These are phyloP conservation scores for Conus canariensis DNA, from an alignment of 2,888 invertebrate genomes.

Conservation along the genomic window DNA sequence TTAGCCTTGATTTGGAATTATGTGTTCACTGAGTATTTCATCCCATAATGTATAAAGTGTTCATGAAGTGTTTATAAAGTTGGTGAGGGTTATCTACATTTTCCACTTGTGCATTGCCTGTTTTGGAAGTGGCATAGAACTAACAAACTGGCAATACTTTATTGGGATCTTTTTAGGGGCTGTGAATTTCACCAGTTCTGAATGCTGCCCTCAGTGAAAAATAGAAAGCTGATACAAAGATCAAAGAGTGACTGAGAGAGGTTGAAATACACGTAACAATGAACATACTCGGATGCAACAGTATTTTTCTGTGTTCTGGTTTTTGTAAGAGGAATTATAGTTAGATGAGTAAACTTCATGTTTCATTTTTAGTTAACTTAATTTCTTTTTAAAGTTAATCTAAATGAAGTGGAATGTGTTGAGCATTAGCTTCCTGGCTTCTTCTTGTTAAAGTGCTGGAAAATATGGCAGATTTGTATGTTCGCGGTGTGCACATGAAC, in stretches of 20 bases:
- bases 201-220: not conserved
- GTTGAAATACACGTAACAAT: not conserved
- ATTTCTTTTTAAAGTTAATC: too few species aligned
- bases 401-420: not conserved
- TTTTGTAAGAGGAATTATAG: not conserved
- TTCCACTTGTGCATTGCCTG: not conserved
- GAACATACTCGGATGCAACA: constrained; percentile 20
- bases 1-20: too few species aligned
- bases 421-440: not conserved
- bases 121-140: not conserved
- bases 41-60: too few species aligned
- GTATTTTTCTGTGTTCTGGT: not conserved
- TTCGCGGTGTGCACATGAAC: too few species aligned
- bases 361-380: not conserved
- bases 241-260: not conserved
- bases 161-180: not conserved
- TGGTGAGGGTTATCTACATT: too few species aligned
- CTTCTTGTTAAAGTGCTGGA: not conserved
- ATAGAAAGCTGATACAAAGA: not conserved
- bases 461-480: not conserved
- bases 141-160: not conserved
- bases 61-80: too few species aligned
- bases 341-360: not conserved
- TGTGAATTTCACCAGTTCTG: not conserved
- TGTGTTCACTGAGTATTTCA: too few species aligned